These are phyloP conservation scores for Psittacula cyanocephala DNA, from an alignment of 2,113 vertebrate species.

Conservation along the genomic window DNA sequence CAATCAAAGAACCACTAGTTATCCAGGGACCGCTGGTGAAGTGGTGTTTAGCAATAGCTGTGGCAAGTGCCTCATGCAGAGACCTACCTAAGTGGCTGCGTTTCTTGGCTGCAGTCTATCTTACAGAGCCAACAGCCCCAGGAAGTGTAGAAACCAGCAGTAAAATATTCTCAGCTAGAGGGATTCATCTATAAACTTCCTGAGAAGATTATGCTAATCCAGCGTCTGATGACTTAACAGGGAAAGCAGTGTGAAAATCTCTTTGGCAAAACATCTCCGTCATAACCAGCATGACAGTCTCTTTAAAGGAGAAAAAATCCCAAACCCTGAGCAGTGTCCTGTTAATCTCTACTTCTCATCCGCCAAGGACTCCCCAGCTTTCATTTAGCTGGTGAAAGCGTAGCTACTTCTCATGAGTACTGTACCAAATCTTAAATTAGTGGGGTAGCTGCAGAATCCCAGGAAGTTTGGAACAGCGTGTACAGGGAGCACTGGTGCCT, in stretches of 20 bases:
- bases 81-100: not conserved
- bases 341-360: not conserved
- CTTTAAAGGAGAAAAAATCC: not conserved
- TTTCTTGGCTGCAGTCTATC: not conserved
- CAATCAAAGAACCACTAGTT: not conserved
- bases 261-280: not conserved
- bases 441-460: not conserved
- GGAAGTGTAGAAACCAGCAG: not conserved
- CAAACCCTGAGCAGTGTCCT: not conserved
- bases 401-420: slow-evolving; percentile 5
- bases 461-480: slow-evolving; percentile 8
- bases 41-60: not conserved
- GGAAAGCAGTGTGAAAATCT: not conserved
- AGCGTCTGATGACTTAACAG: not conserved
- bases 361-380: not conserved
- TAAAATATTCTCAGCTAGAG: not conserved
- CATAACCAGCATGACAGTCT: not conserved
- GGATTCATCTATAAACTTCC: not conserved
- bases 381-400: not conserved
- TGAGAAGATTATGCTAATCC: not conserved
- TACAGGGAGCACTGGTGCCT: slow-evolving; percentile 48
- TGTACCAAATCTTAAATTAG: slow-evolving; percentile 21
- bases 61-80: not conserved
- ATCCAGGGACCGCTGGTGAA: not conserved
- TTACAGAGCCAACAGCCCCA: not conserved